phyloP scores from a whole-genome alignment of 1,140 invertebrate genomes.

The Bombus affinis region DNA sequence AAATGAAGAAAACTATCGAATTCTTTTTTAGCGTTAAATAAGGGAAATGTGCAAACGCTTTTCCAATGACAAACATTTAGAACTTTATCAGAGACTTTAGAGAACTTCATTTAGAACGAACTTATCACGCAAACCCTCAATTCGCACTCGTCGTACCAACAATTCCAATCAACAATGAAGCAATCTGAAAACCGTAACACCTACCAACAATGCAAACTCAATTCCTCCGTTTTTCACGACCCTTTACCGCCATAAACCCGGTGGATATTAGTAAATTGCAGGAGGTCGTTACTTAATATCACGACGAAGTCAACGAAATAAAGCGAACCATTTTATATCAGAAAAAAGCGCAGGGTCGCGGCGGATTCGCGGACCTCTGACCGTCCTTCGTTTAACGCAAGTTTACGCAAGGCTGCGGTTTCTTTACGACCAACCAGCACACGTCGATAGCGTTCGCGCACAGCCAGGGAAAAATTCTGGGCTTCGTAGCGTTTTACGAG shows the following conservation, averaged over 20 bases:
- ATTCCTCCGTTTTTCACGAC: background rate
- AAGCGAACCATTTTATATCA: constrained; percentile 28
- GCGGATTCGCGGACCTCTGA: constrained; percentile 50
- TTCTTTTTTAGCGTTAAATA: background rate
- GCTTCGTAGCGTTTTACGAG: constrained; percentile 56
- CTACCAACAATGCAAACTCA: background rate
- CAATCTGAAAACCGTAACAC: too few species aligned
- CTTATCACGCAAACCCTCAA: too few species aligned
- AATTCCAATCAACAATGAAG: background rate
- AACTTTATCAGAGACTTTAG: too few species aligned
- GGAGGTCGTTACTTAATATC: constrained; percentile 28
- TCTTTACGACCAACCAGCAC: constrained; percentile 73
- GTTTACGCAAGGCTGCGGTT: constrained; percentile 74
- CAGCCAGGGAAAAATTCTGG: constrained; percentile 59
- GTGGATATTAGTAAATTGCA: constrained; percentile 17
- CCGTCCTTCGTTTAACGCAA: constrained; percentile 71
- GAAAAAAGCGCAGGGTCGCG: constrained; percentile 4
- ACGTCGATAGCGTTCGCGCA: constrained; percentile 55
- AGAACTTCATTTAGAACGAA: too few species aligned
- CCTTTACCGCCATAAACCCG: background rate
- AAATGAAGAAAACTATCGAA: background rate
- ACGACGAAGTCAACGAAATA: constrained; percentile 11
- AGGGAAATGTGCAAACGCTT: background rate
- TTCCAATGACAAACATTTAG: too few species aligned
- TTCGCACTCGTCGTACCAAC: background rate